Conservation (phyloP, 2,113 vertebrate species). For the Malurus cyaneus region DNA sequence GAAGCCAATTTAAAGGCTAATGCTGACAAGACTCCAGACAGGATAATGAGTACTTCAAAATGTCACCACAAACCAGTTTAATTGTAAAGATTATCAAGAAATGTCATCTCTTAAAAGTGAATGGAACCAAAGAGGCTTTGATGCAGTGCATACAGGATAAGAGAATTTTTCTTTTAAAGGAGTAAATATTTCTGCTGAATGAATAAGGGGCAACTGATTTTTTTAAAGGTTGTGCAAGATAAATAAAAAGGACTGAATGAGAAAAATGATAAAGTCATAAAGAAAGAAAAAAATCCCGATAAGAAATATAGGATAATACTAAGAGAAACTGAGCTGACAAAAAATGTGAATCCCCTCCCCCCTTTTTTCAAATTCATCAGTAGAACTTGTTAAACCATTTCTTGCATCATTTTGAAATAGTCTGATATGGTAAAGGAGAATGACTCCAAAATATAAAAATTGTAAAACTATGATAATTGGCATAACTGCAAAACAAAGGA, state of each 20-base stretch:
- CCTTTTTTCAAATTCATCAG: fast-evolving
- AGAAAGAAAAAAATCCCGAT: background rate
- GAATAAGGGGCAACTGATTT: background rate
- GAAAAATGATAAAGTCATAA: background rate
- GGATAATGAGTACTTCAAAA: conserved; percentile 12
- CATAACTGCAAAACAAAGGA: fast-evolving
- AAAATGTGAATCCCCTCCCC: fast-evolving
- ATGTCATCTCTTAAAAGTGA: background rate
- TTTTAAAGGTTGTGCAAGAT: background rate
- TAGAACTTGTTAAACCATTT: background rate
- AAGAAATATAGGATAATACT: background rate
- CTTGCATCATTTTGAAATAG: background rate
- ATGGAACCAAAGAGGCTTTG: background rate
- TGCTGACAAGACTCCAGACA: background rate
- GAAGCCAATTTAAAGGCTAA: background rate
- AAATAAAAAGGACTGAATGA: background rate
- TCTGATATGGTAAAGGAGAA: background rate
- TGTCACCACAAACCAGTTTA: background rate
- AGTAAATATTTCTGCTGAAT: background rate
- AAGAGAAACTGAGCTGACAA: background rate
- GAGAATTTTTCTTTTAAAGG: background rate
- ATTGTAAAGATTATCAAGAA: background rate
- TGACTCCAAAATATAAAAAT: background rate
- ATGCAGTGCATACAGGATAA: background rate
- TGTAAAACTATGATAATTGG: background rate